Conservation (phyloP, 2,797 vertebrate genomes). For the Hemibagrus guttatus region DNA sequence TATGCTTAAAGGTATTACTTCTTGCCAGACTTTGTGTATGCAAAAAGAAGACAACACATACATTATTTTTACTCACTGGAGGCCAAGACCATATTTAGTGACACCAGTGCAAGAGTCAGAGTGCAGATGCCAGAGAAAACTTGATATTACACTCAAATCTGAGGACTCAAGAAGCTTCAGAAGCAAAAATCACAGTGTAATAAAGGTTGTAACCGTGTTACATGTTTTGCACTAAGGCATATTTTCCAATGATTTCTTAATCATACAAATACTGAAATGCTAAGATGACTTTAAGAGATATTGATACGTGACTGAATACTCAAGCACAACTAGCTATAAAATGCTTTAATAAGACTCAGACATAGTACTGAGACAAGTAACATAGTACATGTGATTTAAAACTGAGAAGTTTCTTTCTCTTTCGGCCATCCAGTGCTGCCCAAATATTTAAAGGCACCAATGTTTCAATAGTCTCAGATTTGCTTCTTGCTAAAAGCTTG, state of each 20-base stretch:
- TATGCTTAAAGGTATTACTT: background rate
- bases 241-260: background rate
- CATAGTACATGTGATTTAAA: background rate
- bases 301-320: background rate
- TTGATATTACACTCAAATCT: background rate
- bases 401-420: background rate
- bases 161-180: background rate
- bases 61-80: background rate
- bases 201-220: background rate
- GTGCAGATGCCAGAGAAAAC: background rate
- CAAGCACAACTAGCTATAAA: background rate
- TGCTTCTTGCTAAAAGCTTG: conserved; percentile 24
- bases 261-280: background rate
- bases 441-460: conserved; percentile 7
- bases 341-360: background rate
- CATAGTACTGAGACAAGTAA: too few relatives aligned
- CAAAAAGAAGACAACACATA: background rate
- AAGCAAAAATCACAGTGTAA: background rate
- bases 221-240: background rate
- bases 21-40: background rate
- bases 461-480: conserved; percentile 12
- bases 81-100: background rate
- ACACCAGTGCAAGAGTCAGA: background rate
- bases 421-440: background rate
- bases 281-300: background rate